phyloP scores from a whole-genome alignment of 1,140 invertebrate species.

The Trinorchestia longiramus region DNA sequence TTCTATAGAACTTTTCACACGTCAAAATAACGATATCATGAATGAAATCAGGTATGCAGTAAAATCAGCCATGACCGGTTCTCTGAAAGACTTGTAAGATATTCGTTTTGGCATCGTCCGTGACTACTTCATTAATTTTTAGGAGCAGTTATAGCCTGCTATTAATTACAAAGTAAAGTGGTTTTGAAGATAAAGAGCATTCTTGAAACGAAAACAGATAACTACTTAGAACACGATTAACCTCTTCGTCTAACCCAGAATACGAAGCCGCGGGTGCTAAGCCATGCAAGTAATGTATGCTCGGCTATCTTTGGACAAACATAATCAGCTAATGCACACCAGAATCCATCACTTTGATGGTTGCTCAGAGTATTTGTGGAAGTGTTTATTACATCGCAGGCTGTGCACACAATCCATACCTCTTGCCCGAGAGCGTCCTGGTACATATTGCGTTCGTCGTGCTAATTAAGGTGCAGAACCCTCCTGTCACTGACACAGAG shows the following conservation, averaged over 20 bases:
- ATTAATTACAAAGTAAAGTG: too few species aligned
- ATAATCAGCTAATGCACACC: background rate
- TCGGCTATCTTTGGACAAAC: background rate
- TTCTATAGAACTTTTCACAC: too few species aligned
- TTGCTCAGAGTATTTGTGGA: background rate
- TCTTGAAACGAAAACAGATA: too few species aligned
- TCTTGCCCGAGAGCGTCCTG: background rate
- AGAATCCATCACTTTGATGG: background rate
- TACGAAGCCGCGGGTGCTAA: background rate
- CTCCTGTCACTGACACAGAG: background rate
- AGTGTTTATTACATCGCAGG: background rate
- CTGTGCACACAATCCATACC: background rate
- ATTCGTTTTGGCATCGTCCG: too few species aligned
- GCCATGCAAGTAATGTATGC: background rate
- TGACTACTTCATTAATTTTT: too few species aligned
- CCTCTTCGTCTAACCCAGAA: background rate
- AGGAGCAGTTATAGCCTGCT: too few species aligned
- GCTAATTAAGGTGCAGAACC: background rate
- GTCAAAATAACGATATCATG: too few species aligned
- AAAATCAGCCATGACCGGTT: too few species aligned
- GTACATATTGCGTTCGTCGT: background rate
- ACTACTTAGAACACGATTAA: background rate
- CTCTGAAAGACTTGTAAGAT: too few species aligned
- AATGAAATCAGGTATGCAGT: too few species aligned
- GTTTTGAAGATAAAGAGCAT: too few species aligned